Evolutionary conservation across 2,113 vertebrate genomes (phyloP), one percentile per base, ranked within the genome.

Genomic region (Poeciliopsis turrubarensis): DNA sequence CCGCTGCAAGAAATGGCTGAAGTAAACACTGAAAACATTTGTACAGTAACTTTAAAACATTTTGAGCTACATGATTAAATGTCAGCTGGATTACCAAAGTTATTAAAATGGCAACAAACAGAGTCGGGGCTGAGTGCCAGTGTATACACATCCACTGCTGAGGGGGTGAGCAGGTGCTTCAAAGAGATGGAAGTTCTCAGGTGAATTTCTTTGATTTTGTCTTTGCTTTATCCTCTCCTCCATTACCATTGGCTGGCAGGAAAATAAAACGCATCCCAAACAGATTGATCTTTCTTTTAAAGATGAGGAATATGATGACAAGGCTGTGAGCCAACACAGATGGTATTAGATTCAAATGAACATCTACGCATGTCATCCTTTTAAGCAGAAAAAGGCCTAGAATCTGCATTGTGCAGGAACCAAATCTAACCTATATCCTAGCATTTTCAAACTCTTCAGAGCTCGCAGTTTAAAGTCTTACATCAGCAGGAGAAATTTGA

Each of bases 121-220:
- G 39, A 62, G 73, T 69, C 64, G 22, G 41, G 60, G 79, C 51
- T 26, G 27, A 60, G 60, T 12, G 39, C 22, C 14, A 26, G 64
- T 25, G 26, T 71, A 57, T 62, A 72, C 37, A 61, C 70, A 75
- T 27, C 71, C 68, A 44, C 44, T 25, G 22, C 63, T 76, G 44
- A 0, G 82, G 72, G 78, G 75, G 29, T 30, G 75, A 79, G 65
- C 77, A 86, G 78, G 77, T 84, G 83, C 79, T 86, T 86, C 74
- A 77, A 83, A 80, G 65, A 61, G 41, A 44, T 54, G 57, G 27
- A 68, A 51, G 74, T 80, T 91, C 86, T 84, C 81, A 51, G 75
- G 80, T 87, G 86, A 65, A 19, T 72, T 75, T 79, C 67, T 86
- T 87, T 87, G 86, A 88, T 84, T 88, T 69, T 5, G 34, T 73